phyloP scores from a whole-genome alignment of 2,888 invertebrate genomes.

The Nephrotoma guestfalica region DNA sequence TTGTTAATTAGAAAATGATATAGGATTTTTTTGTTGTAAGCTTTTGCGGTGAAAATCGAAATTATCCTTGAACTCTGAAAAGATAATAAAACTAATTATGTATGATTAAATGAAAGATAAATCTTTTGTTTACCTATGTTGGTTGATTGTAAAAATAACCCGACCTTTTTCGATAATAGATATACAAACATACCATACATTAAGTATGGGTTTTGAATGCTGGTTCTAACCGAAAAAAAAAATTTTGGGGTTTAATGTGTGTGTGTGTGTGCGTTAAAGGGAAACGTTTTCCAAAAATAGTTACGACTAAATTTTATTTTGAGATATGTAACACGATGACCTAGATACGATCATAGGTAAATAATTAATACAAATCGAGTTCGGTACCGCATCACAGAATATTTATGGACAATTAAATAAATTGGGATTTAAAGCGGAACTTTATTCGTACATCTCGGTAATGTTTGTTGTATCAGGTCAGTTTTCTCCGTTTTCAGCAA shows the following conservation, averaged over 20 bases:
- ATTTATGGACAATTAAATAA: not conserved
- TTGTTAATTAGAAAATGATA: not conserved
- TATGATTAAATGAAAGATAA: not conserved
- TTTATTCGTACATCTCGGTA: not conserved
- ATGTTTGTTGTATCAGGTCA: not conserved
- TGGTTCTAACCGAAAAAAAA: not conserved
- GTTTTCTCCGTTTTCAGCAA: not conserved
- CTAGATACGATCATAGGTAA: not conserved
- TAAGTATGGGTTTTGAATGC: not conserved
- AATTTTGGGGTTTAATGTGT: not conserved
- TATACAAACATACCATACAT: not conserved
- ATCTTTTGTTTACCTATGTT: not conserved
- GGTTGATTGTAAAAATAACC: not conserved
- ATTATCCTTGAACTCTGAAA: not conserved
- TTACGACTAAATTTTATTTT: not conserved
- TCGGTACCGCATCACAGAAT: not conserved
- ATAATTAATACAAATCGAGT: not conserved
- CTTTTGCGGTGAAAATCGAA: not conserved
- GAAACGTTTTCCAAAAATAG: not conserved
- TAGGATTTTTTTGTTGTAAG: not conserved
- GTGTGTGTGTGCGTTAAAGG: not conserved
- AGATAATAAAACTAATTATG: not conserved
- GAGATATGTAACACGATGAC: not conserved
- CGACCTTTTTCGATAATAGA: not conserved
- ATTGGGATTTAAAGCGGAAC: not conserved